Evolutionary conservation across 2,113 vertebrate genomes (phyloP).

Genomic region (Poeciliopsis retropinna): DNA sequence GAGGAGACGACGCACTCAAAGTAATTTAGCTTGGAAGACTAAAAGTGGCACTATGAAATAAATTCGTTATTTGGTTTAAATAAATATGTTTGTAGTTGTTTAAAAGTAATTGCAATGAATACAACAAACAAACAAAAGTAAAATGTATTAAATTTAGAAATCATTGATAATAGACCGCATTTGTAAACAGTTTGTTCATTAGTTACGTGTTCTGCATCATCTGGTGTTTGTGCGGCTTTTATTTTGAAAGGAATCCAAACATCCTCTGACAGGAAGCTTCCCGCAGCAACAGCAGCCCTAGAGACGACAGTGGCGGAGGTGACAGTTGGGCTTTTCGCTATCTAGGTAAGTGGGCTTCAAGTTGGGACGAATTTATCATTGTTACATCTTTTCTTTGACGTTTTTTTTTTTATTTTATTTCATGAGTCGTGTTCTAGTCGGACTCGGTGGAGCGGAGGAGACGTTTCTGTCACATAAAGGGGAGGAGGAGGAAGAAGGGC

Average conservation of each 20-base stretch:
- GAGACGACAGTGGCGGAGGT: slow-evolving; percentile 37
- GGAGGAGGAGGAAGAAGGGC: slow-evolving; percentile 31
- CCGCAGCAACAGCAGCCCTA: slow-evolving; percentile 28
- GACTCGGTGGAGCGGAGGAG: slow-evolving; percentile 17
- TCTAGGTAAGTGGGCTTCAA: slow-evolving; percentile 54
- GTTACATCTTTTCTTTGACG: background rate
- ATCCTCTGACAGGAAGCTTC: slow-evolving; percentile 36
- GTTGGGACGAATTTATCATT: background rate
- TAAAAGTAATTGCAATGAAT: too few species aligned
- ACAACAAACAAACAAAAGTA: too few species aligned
- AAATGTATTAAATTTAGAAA: too few species aligned
- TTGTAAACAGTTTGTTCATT: too few species aligned
- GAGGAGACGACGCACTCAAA: background rate
- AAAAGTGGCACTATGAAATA: too few species aligned
- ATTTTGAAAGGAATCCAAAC: slow-evolving; percentile 39
- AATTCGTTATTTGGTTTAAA: too few species aligned
- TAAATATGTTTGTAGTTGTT: too few species aligned
- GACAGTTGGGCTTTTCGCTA: slow-evolving; percentile 43
- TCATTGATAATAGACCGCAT: too few species aligned
- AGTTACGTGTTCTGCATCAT: too few species aligned
- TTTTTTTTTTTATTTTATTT: background rate
- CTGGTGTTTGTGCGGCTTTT: slow-evolving; percentile 14
- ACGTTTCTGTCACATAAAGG: slow-evolving; percentile 65
- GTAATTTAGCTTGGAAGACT: background rate
- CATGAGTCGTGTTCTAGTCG: background rate